Evolutionary conservation across 1,140 invertebrate species (phyloP), one percentile per base, ranked within the genome.

Genomic region (Anastrepha ludens): DNA sequence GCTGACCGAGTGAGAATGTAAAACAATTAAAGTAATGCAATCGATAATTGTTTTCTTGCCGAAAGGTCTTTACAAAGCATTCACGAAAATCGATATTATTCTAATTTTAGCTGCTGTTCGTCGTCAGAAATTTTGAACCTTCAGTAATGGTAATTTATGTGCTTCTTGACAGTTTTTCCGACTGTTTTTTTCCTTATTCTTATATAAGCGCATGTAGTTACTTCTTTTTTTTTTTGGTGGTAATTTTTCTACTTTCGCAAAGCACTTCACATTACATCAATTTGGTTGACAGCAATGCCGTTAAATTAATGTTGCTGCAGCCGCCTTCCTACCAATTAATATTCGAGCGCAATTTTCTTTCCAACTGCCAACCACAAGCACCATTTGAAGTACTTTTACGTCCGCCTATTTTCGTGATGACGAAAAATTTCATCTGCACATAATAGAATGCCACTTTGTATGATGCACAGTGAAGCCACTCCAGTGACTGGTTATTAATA

Each of bases 231-330:
- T 81, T 41, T 55, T 47, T 74, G 41, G 4, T n/a, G 39, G 70
- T n/a, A 29, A 81, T 81, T 81, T 81, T 81, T 81, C 74, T 55
- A 50, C 44, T 81, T 50, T 81, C 8, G 39, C 67, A 44, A 74
- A 44, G 67, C 41, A 17, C 44, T 55, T 81, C n/a, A 81, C 47
- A 55, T 81, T 55, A 81, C 74, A 55, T 81, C 47, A 81, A 81
- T 81, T 58, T 29, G 15, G 47, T 58, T 81, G 74, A 55, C 74
- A 81, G 74, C 47, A 50, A 41, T 50, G 74, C 74, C 47, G 74
- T 55, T 81, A 81, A 81, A 81, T 81, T 81, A 81, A 81, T 81
- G 74, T 81, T n/a, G n/a, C 74, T 55, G 74, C 47, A 29, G 47
- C 20, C 74, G 41, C 47, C 47, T 81, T 29, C 74, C 17, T 8